A percentile compares a stretch with the other conserved stretches of the same genome.
Conservation (phyloP, 1,140 invertebrate species). For the Nilaparvata lugens region DNA sequence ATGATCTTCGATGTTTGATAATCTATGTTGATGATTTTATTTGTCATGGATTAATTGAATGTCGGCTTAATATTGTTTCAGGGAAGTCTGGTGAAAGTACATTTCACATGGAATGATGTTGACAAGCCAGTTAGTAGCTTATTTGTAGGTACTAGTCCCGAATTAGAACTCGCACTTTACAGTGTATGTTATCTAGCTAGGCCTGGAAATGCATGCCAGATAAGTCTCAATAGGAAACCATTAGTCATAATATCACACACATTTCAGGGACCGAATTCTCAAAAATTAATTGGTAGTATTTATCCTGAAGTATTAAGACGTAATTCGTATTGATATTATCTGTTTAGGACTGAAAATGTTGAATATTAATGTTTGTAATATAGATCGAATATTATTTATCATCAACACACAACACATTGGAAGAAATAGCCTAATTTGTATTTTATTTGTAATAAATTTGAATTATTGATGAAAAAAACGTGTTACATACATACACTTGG, state of each 20-base stretch:
- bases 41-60: no score
- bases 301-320: conserved; percentile 41
- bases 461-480: no score
- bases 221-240: conserved; percentile 57
- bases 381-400: no score
- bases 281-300: conserved; percentile 67
- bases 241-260: conserved; percentile 62
- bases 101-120: conserved; percentile 60
- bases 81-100: conserved; percentile 64
- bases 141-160: conserved; percentile 86
- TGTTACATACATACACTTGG: no score
- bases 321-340: no score
- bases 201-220: conserved; percentile 56
- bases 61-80: conserved; percentile 27
- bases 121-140: conserved; percentile 69
- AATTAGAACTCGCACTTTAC: conserved; percentile 85
- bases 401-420: no score
- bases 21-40: no score
- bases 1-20: no score
- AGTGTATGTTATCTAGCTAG: conserved; percentile 72
- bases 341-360: no score
- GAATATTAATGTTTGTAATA: no score
- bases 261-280: conserved; percentile 51
- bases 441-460: no score
- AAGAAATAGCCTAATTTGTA: no score